Evolutionary conservation across 1,140 invertebrate genomes (phyloP).

Genomic region (Mesaphorura yosii): DNA sequence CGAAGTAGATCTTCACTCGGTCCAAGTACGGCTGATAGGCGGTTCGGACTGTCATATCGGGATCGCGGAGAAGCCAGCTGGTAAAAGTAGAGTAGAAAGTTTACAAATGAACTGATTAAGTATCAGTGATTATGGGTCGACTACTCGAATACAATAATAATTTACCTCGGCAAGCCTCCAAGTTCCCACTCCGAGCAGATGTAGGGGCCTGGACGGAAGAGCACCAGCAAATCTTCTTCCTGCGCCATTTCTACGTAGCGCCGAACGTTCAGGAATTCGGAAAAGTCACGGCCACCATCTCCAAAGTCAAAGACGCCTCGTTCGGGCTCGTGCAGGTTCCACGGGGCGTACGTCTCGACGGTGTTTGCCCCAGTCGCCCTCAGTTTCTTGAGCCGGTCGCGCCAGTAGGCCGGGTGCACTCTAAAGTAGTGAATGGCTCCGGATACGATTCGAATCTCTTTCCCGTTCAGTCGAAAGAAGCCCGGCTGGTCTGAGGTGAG

Average conservation of each 20-base stretch:
- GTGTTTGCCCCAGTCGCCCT: slow-evolving; percentile 44
- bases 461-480: slow-evolving; percentile 34
- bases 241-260: slow-evolving; percentile 34
- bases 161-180: slow-evolving; percentile 35
- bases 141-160: not conserved
- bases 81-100: too few relatives aligned
- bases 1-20: slow-evolving; percentile 41
- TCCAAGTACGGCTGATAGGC: slow-evolving; percentile 40
- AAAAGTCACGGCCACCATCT: slow-evolving; percentile 28
- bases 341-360: slow-evolving; percentile 25
- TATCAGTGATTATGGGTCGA: not conserved
- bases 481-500: not conserved
- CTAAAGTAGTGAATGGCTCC: slow-evolving; percentile 47
- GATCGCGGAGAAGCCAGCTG: slow-evolving; percentile 40
- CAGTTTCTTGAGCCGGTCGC: slow-evolving; percentile 42
- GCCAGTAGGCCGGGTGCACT: slow-evolving; percentile 42
- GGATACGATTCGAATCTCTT: slow-evolving; percentile 34
- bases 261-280: slow-evolving; percentile 27
- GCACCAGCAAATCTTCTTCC: slow-evolving; percentile 36
- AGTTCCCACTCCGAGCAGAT: slow-evolving; percentile 47
- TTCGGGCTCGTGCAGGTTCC: slow-evolving; percentile 24
- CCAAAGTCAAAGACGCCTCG: slow-evolving; percentile 28
- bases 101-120: too few relatives aligned
- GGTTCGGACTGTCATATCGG: slow-evolving; percentile 42
- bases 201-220: slow-evolving; percentile 41